These are phyloP conservation scores for Leucozona laternaria DNA, from an alignment of 2,888 invertebrate species.

Conservation along the genomic window DNA sequence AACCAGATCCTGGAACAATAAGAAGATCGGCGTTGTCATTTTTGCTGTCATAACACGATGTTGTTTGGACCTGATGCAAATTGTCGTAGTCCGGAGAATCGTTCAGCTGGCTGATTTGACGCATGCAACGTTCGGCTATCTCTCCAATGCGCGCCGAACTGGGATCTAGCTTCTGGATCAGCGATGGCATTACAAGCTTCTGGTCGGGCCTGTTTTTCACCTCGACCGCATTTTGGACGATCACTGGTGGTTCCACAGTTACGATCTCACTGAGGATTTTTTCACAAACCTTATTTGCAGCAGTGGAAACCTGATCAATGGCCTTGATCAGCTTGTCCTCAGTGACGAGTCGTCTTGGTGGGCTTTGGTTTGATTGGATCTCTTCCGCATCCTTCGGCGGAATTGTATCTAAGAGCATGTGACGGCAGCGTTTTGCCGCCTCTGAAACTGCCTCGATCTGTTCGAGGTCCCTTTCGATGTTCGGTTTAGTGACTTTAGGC, in stretches of 20 bases:
- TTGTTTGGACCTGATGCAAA: slow-evolving; percentile 76
- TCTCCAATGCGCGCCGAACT: slow-evolving; percentile 84
- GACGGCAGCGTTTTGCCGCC: slow-evolving; percentile 84
- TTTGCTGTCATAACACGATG: slow-evolving; percentile 73
- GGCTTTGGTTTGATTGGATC: slow-evolving; percentile 47
- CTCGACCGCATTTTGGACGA: slow-evolving; percentile 80
- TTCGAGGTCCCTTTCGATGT: slow-evolving; percentile 81
- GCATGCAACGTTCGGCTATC: slow-evolving; percentile 84
- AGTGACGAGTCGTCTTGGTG: slow-evolving; percentile 79
- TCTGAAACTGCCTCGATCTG: slow-evolving; percentile 84
- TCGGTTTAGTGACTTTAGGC: slow-evolving; percentile 78
- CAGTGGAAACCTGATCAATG: slow-evolving; percentile 82
- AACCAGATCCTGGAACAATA: slow-evolving; percentile 80
- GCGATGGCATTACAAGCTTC: slow-evolving; percentile 79
- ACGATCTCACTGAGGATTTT: slow-evolving; percentile 82
- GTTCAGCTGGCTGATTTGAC: slow-evolving; percentile 82
- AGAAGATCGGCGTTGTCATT: slow-evolving; percentile 79
- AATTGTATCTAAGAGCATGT: slow-evolving; percentile 83
- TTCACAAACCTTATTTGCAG: slow-evolving; percentile 82
- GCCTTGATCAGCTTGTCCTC: slow-evolving; percentile 82
- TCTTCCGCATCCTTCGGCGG: slow-evolving; percentile 76
- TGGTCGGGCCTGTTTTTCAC: slow-evolving; percentile 77
- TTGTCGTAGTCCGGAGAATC: slow-evolving; percentile 83
- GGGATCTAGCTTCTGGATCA: slow-evolving; percentile 85
- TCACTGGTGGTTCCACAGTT: slow-evolving; percentile 81